Evolutionary conservation across 2,888 invertebrate genomes (phyloP).

Genomic region (Melanostoma scalare): DNA sequence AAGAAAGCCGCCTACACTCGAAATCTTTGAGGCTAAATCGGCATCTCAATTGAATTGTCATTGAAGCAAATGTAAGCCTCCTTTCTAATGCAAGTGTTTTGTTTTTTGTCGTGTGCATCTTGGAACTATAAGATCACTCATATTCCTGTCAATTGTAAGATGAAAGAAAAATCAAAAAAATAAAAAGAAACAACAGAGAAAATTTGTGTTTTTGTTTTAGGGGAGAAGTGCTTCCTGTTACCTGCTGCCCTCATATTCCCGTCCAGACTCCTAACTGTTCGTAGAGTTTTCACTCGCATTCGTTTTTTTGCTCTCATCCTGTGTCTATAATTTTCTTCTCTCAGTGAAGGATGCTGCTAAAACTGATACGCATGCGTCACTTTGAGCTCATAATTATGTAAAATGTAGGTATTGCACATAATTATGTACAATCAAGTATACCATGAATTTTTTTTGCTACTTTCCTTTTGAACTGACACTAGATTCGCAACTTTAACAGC

Average conservation of each 20-base stretch:
- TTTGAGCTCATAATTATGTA: slow-evolving; percentile 73
- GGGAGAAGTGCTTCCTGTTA: slow-evolving; percentile 23
- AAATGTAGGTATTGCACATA: slow-evolving; percentile 68
- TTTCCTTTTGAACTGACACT: too few species aligned
- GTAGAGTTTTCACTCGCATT: slow-evolving; percentile 49
- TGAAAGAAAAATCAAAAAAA: slow-evolving; percentile 25
- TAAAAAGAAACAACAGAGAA: slow-evolving; percentile 64
- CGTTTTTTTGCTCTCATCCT: slow-evolving; percentile 29
- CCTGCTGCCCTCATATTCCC: slow-evolving; percentile 20
- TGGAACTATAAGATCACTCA: too few species aligned
- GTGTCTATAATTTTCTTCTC: slow-evolving; percentile 28
- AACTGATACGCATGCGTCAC: slow-evolving; percentile 69
- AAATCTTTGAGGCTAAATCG: slow-evolving; percentile 69
- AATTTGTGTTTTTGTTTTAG: slow-evolving; percentile 6
- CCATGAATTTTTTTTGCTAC: slow-evolving; percentile 39
- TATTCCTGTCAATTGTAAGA: slow-evolving; percentile 1
- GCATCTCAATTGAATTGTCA: slow-evolving; percentile 67
- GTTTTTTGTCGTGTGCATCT: too few species aligned
- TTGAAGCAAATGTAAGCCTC: too few species aligned
- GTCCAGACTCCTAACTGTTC: slow-evolving; percentile 28
- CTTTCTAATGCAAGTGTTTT: too few species aligned
- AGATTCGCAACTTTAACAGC: too few species aligned
- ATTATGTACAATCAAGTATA: too few species aligned
- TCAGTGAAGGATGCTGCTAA: slow-evolving; percentile 47
- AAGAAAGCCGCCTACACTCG: slow-evolving; percentile 34